phyloP scores from a whole-genome alignment of 2,113 vertebrate genomes.

The Saccopteryx bilineata region DNA sequence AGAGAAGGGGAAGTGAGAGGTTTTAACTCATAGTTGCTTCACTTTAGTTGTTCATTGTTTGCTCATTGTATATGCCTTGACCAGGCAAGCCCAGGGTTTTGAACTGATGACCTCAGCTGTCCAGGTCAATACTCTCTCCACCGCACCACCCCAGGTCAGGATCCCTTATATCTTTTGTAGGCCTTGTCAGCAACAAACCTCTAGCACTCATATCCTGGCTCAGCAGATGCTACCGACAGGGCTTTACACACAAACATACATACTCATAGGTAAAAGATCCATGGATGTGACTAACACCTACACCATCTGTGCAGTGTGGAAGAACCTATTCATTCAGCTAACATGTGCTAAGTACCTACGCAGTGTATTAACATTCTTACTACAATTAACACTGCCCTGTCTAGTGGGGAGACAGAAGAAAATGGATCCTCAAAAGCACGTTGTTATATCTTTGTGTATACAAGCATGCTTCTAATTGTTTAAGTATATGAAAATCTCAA shows the following conservation, averaged over 20 bases:
- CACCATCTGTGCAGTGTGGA: background rate
- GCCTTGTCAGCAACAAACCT: background rate
- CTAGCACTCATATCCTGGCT: background rate
- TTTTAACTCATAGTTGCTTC: too few species aligned
- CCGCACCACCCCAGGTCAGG: too few species aligned
- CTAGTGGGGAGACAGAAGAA: background rate
- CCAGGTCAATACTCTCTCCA: too few species aligned
- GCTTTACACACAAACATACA: background rate
- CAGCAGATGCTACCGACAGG: background rate
- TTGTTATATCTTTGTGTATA: background rate
- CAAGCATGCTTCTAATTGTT: conserved; percentile 26
- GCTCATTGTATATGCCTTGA: too few species aligned
- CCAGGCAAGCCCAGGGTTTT: too few species aligned
- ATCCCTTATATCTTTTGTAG: background rate
- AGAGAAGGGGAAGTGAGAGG: background rate
- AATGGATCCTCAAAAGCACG: background rate
- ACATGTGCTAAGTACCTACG: background rate
- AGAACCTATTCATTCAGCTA: background rate
- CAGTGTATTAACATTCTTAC: background rate
- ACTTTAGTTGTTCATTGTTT: too few species aligned
- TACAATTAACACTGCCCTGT: background rate
- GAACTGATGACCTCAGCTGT: too few species aligned
- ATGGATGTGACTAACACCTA: background rate
- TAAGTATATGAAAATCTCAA: conserved; percentile 45
- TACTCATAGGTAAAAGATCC: background rate